Base-by-base conservation (phyloP, 2,888 invertebrate species). In the Drosophila cyrtoloma region DNA sequence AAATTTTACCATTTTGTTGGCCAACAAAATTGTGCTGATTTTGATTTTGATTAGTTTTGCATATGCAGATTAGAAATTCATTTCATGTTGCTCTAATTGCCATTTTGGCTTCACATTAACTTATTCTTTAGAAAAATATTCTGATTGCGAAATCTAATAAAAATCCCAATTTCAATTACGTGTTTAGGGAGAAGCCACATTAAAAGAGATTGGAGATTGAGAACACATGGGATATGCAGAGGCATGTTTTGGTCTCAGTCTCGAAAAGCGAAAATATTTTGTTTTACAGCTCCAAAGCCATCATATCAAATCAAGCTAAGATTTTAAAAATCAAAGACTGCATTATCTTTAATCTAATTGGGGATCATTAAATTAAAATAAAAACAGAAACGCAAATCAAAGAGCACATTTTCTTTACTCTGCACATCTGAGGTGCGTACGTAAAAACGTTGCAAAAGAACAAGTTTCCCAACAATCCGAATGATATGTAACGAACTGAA, bases 31-130 rank as follows among this genome's bases (percentile, higher is more conserved):
- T 52, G 35, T 62, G 28, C 33, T 42, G 51, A 19, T 19, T 63
- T 37, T 32, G 51, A 65, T 68, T 77, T 62, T 28, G 28, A 28
- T 62, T 69, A 26, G 65, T 55, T 77, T 65, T 57, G 63, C 53
- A 72, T 61, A 66, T 72, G 65, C 32, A 56, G 33, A 65, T 50
- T 30, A 50, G 19, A 12, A 28, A 12, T 47, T n/a, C 7, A 12
- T 26, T 52, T 60, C 50, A 39, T 26, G 44, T 30, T 39, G 12
- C 6, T 33, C 28, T 55, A 37, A 56, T 61, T 52, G 68, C 44
- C 22, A 12, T 30, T 35, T 42, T 7, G 47, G 0, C 26, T 12
- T n/a, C 19, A n/a, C 4, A 9, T 10, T 2, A 9, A 26, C 19
- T 4, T 39, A 5, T 56, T 1, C 16, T 1, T 35, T 16, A 16